Conservation (phyloP, 2,797 vertebrate genomes). For the Erethizon dorsatum region DNA sequence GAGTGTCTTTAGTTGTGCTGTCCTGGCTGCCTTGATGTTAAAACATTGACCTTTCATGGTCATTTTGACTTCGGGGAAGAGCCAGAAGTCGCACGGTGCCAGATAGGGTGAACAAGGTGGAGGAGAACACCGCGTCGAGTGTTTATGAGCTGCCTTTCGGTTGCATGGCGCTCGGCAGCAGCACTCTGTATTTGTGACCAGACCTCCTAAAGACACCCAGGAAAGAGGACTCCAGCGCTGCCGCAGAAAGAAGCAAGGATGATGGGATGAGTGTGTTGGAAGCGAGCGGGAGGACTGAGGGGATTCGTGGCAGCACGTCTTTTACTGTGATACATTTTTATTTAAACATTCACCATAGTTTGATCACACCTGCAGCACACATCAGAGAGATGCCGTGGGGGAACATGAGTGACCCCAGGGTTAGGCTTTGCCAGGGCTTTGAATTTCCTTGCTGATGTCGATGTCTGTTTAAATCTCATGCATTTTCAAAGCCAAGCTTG, state of each 20-base stretch:
- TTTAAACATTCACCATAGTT: not conserved
- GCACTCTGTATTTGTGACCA: not conserved
- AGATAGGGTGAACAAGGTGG: not conserved
- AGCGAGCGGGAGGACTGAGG: not conserved
- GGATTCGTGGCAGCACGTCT: not conserved
- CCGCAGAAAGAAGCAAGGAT: not conserved
- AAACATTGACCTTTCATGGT: not conserved
- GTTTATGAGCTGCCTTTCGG: not conserved
- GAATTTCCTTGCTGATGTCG: not conserved
- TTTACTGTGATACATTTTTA: not conserved
- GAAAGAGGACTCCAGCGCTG: not conserved
- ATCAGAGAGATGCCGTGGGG: not conserved
- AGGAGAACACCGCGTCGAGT: fast-evolving
- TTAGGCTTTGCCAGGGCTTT: not conserved
- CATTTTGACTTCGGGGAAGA: not conserved
- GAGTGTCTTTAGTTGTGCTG: not conserved
- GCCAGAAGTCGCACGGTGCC: not conserved
- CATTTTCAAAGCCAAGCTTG: not conserved
- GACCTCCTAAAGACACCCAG: not conserved
- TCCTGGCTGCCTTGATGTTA: not conserved
- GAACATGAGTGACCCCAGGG: not conserved
- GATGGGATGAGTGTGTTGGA: not conserved
- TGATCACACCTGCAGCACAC: not conserved
- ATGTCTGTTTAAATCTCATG: not conserved
- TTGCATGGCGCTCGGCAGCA: not conserved